Percentiles rank a stretch among this genome's conserved stretches.
phyloP scores from a whole-genome alignment of 2,113 vertebrate genomes.

The Sorex fumeus region DNA sequence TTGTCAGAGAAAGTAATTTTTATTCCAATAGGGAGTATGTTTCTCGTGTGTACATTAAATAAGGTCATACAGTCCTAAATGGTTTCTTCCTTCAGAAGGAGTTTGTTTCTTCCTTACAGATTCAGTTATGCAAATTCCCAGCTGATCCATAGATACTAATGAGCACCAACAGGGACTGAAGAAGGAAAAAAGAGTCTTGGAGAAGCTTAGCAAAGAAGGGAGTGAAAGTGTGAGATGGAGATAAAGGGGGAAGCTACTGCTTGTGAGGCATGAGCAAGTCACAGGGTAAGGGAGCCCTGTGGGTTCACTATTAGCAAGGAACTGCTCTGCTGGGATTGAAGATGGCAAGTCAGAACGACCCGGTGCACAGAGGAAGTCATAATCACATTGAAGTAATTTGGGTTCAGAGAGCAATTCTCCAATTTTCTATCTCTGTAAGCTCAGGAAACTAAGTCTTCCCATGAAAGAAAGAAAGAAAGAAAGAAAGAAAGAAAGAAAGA shows the following conservation, averaged over 20 bases:
- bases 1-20: slow-evolving; percentile 58
- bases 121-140: slow-evolving; percentile 55
- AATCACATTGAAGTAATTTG: neutral
- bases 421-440: neutral
- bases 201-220: neutral
- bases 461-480: neutral
- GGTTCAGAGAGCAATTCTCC: neutral
- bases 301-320: neutral
- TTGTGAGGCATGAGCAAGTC: neutral
- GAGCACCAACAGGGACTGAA: neutral
- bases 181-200: slow-evolving; percentile 11
- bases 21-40: slow-evolving; percentile 54
- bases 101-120: slow-evolving; percentile 56
- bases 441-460: neutral
- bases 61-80: slow-evolving; percentile 49
- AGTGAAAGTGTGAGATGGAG: neutral
- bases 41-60: slow-evolving; percentile 66
- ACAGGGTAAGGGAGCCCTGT: neutral
- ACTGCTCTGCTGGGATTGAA: neutral
- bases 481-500: neutral
- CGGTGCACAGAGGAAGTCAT: neutral
- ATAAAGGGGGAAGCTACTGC: neutral
- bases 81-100: slow-evolving; percentile 37
- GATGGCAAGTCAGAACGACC: neutral
- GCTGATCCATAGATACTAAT: neutral